A percentile compares a stretch with the other conserved stretches of the same genome.
These are phyloP conservation scores for Clarias batrachus DNA, from an alignment of 2,113 vertebrate genomes.

Conservation along the genomic window DNA sequence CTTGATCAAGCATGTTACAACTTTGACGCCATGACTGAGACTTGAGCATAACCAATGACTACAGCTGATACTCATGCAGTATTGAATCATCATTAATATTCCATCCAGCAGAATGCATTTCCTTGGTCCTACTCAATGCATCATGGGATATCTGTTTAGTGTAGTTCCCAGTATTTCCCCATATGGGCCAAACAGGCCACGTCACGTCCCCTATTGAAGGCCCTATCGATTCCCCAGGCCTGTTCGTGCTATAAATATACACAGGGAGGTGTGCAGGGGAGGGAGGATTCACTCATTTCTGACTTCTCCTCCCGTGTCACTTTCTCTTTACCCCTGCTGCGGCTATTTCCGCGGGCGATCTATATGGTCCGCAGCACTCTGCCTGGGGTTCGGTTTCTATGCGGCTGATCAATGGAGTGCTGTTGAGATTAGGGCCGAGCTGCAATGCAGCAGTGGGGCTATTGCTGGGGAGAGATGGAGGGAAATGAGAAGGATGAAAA, in stretches of 20 bases:
- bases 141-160: not conserved
- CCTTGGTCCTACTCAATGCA: not conserved
- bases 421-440: conserved; percentile 12
- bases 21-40: not conserved
- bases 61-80: not conserved
- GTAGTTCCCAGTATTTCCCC: conserved; percentile 5
- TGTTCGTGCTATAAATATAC: conserved; percentile 66
- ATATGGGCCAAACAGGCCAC: conserved; percentile 37
- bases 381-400: conserved; percentile 55
- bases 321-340: conserved; percentile 41
- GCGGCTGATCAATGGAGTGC: conserved; percentile 42
- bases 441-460: conserved; percentile 22
- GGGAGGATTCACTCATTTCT: conserved; percentile 44
- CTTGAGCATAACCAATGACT: not conserved
- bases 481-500: not conserved
- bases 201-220: conserved; percentile 18
- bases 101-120: not conserved
- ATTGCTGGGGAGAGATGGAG: not conserved
- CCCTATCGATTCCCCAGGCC: conserved; percentile 61
- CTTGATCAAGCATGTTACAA: not conserved
- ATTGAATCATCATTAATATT: not conserved
- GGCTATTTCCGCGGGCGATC: conserved; percentile 65
- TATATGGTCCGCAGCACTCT: conserved; percentile 55
- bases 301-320: conserved; percentile 32
- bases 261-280: not conserved